phyloP scores from a whole-genome alignment of 2,797 vertebrate species.

The Onychomys torridus region DNA sequence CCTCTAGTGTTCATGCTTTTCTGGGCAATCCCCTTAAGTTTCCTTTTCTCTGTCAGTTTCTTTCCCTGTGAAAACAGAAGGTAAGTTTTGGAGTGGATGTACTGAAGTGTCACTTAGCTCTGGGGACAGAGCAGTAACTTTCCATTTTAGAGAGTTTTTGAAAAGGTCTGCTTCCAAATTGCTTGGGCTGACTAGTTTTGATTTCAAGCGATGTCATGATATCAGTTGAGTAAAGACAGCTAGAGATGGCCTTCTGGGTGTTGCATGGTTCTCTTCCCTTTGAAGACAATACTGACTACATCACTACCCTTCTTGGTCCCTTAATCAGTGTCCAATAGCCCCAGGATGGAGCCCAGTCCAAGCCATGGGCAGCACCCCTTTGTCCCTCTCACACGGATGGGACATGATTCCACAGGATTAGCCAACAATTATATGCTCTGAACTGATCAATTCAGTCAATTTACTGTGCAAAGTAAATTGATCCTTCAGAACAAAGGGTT shows the following conservation, averaged over 20 bases:
- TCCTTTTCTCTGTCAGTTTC: constrained; percentile 12
- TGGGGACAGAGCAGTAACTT: neutral
- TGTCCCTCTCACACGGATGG: constrained; percentile 94
- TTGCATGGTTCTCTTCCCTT: constrained; percentile 55
- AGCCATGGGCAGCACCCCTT: constrained; percentile 88
- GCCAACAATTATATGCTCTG: constrained; percentile 95
- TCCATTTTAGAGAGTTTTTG: constrained; percentile 38
- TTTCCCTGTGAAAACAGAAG: neutral
- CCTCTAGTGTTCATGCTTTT: neutral
- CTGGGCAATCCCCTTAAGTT: neutral
- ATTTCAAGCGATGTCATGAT: neutral
- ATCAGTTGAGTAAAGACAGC: constrained; percentile 15
- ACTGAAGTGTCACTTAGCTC: neutral
- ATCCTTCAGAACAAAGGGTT: constrained; percentile 94
- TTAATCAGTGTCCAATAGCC: constrained; percentile 89
- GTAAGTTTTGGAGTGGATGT: constrained; percentile 28
- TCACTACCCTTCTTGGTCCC: constrained; percentile 85
- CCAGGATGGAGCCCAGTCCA: constrained; percentile 84
- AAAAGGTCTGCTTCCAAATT: constrained; percentile 27
- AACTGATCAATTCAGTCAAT: constrained; percentile 97
- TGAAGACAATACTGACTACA: constrained; percentile 57
- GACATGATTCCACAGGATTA: constrained; percentile 97
- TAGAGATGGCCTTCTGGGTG: constrained; percentile 49
- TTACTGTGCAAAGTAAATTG: constrained; percentile 96
- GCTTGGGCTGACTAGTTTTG: neutral